phyloP scores from a whole-genome alignment of 2,797 vertebrate genomes.

The Crax fasciolata region DNA sequence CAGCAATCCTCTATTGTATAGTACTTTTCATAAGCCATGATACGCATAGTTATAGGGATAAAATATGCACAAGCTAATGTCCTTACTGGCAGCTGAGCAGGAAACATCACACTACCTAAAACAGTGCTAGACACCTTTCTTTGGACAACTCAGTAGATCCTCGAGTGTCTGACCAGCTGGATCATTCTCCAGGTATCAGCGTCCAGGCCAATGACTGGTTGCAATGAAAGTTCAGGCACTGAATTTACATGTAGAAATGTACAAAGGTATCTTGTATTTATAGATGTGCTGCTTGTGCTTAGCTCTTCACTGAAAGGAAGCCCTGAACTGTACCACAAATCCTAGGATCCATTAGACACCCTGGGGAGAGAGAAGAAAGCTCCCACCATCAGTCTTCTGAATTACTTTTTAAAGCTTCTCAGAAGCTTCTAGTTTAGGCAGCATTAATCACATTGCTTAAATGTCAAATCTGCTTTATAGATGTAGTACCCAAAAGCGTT shows the following conservation, averaged over 20 bases:
- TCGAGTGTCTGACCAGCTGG: not conserved
- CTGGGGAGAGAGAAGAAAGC: not conserved
- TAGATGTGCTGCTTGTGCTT: not conserved
- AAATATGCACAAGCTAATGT: not conserved
- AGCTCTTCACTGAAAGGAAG: not conserved
- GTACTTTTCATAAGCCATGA: not conserved
- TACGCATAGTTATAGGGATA: not conserved
- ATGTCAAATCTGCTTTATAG: not conserved
- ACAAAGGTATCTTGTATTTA: not conserved
- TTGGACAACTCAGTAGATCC: not conserved
- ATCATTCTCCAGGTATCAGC: not conserved
- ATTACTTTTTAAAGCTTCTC: not conserved
- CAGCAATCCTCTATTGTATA: not conserved
- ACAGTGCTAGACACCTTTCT: not conserved
- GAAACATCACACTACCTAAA: not conserved
- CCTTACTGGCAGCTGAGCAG: not conserved
- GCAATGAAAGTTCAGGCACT: not conserved
- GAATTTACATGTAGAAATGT: not conserved
- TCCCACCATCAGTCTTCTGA: not conserved
- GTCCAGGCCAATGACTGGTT: not conserved
- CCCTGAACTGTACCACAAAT: not conserved
- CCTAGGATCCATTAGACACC: not conserved
- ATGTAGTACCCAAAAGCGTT: slow-evolving; percentile 14
- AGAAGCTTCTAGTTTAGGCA: not conserved
- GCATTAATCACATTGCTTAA: not conserved